Evolutionary conservation across 2,113 vertebrate genomes (phyloP), one percentile per base, ranked within the genome.

Genomic region (Eubucco bourcierii): DNA sequence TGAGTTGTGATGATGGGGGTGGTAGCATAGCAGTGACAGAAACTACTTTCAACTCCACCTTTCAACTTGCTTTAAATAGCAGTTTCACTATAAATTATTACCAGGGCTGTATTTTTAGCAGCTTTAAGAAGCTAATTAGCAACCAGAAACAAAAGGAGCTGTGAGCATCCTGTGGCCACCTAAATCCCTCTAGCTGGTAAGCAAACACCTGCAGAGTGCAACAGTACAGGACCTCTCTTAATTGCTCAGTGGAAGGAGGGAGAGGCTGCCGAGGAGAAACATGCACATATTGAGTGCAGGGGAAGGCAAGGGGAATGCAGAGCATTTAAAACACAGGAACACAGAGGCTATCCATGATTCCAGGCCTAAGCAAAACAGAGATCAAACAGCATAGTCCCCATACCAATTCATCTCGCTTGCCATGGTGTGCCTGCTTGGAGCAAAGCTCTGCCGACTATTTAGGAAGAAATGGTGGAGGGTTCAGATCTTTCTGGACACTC

Each of bases 41-140:
- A 94, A 87, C 67, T 84, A 89, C 93, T 88, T 86, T 77, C 39
- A 76, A 59, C 87, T 86, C 50, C 85, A 96, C 93, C 92, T 96
- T 98, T 97, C 95, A 93, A 93, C 75, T 93, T 94, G 88, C 85
- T 60, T 97, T 97, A 97, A 97, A 97, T 94, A 97, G 96, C 93
- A 86, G 70, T 83, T 87, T 90, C 80, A 86, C 73, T 91, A 93
- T 85, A 86, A 94, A 96, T 93, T 91, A 96, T 96, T 94, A 91
- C 65, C 55, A 37, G 61, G 39, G 55, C 59, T 93, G 34, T 95
- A 86, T 91, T 95, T 94, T 90, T 78, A 96, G 90, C 78, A 90
- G 76, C 70, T 91, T 84, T 8, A 75, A 68, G 88, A 73, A 92
- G 70, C 72, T 94, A 93, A 96, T 94, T 94, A 95, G 66, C 73